These are phyloP conservation scores for Alligator sinensis DNA, from an alignment of 2,113 vertebrate genomes.

Conservation along the genomic window DNA sequence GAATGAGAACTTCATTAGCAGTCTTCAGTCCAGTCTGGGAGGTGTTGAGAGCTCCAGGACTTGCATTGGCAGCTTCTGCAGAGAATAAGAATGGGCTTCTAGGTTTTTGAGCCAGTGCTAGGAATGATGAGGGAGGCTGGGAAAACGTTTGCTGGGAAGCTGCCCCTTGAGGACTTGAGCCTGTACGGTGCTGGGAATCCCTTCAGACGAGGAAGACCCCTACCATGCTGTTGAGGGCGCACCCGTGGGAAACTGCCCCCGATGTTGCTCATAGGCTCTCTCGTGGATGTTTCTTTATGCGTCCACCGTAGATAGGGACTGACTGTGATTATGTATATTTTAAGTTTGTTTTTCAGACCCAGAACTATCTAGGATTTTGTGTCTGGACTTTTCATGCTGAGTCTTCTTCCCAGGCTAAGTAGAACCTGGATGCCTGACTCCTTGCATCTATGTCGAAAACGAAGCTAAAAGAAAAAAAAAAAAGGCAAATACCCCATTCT, in stretches of 20 bases:
- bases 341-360: no score
- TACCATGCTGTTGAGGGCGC: not conserved
- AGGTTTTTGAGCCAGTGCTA: not conserved
- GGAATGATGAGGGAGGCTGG: not conserved
- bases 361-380: no score
- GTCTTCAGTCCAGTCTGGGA: not conserved
- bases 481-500: no score
- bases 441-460: no score
- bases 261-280: not conserved
- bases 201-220: not conserved
- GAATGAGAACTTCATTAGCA: slow-evolving; percentile 31
- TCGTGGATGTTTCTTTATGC: no score
- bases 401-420: no score
- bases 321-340: no score
- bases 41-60: not conserved
- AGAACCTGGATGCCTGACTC: no score
- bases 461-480: no score
- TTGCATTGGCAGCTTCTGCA: slow-evolving; percentile 26
- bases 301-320: no score
- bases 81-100: slow-evolving; percentile 11
- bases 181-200: not conserved
- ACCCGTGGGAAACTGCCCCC: not conserved
- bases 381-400: no score
- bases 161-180: not conserved
- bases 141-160: accelerated